Evolutionary conservation across 2,113 vertebrate genomes (phyloP).

Genomic region (Dicerorhinus sumatrensis): DNA sequence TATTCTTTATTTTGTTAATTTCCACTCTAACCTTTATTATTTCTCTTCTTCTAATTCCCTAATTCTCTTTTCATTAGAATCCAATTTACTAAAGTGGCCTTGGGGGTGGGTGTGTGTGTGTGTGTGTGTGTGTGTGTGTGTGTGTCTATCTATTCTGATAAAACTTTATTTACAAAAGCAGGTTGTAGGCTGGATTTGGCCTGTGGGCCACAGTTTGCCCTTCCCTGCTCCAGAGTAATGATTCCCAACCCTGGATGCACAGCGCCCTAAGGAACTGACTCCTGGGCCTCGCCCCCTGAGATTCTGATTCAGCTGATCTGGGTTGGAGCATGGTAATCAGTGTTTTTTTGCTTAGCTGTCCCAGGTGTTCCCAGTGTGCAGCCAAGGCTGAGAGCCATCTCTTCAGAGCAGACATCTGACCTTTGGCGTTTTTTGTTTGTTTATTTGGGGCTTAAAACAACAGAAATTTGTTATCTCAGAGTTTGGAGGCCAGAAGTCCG

Average conservation of each 20-base stretch:
- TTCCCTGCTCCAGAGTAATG: background rate
- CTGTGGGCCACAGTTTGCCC: background rate
- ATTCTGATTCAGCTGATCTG: background rate
- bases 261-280: background rate
- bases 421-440: background rate
- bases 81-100: background rate
- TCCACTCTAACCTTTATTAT: background rate
- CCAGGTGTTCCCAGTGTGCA: background rate
- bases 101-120: background rate
- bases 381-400: background rate
- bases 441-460: background rate
- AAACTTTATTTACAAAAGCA: background rate
- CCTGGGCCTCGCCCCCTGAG: background rate
- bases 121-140: background rate
- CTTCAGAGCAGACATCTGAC: background rate
- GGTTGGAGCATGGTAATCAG: background rate
- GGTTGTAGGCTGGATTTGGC: background rate
- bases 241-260: background rate
- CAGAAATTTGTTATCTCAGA: background rate
- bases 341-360: background rate
- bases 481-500: background rate
- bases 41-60: background rate
- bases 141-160: background rate
- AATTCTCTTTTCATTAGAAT: background rate
- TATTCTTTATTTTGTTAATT: slow-evolving; percentile 12